These are phyloP conservation scores for Hydra vulgaris DNA, from an alignment of 30 jellyfish, hydroid and myxozoan genomes.

Conservation along the genomic window DNA sequence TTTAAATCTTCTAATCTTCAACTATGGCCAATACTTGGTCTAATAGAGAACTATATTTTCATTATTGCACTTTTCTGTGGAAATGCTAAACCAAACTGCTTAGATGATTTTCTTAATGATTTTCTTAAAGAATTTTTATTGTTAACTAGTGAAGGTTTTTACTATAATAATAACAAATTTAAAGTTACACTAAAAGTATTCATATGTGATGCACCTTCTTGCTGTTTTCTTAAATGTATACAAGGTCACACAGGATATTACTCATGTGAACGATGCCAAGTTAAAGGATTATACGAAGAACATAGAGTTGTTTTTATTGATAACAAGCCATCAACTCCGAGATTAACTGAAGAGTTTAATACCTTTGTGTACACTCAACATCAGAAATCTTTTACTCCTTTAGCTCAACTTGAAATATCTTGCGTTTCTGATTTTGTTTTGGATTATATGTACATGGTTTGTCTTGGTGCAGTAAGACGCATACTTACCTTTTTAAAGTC, in stretches of 20 bases:
- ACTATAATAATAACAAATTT: background rate
- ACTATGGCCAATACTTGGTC: conserved; percentile 49
- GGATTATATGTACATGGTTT: conserved; percentile 32
- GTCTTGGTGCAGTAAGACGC: conserved; percentile 40
- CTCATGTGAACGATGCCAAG: conserved; percentile 44
- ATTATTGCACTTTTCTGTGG: conserved; percentile 2
- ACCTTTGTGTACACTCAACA: conserved; percentile 16
- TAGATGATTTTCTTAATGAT: conserved; percentile 8
- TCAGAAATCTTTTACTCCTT: conserved; percentile 15
- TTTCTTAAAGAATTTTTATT: conserved; percentile 13
- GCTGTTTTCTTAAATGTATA: conserved; percentile 30
- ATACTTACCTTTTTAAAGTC: background rate
- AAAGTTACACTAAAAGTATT: background rate
- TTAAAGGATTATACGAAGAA: conserved; percentile 14
- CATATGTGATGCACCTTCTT: conserved; percentile 43
- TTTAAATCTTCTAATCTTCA: conserved; percentile 28
- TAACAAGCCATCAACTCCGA: background rate
- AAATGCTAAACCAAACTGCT: background rate
- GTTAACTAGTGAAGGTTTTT: background rate
- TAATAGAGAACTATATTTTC: background rate
- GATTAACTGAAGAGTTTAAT: background rate
- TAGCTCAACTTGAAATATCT: conserved; percentile 7
- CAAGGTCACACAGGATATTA: conserved; percentile 30
- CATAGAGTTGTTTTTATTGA: background rate
- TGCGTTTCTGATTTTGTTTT: conserved; percentile 20